Base-by-base conservation (phyloP, 2,113 vertebrate genomes). In the Piprites chloris region DNA sequence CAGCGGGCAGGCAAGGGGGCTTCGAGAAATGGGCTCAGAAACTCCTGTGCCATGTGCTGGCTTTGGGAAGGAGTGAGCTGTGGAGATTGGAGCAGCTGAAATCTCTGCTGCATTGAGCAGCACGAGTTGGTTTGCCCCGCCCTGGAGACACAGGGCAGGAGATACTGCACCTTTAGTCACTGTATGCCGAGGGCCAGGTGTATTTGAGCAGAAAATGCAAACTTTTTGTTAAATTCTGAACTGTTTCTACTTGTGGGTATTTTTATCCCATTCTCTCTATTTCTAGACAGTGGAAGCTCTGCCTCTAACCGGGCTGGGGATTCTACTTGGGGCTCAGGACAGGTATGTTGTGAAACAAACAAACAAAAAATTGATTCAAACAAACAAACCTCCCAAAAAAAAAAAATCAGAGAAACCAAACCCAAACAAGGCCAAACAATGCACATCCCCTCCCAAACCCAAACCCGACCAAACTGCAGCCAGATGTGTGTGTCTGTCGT, bases 241-340 rank as follows among this genome's bases (percentile, higher is more conserved):
- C 89, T 91, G 74, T 87, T 93, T 95, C 96, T 96, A 93, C 90
- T 94, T 83, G 76, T 89, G 96, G 97, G 93, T 94, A 95, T 97
- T 96, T 98, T 97, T 92, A 96, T 97, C 96, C 97, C 85, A 93
- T 97, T 98, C 96, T 97, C 94, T 97, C 97, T 96, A 95, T 97
- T 98, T 98, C 97, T 95, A 95, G 97, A 96, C 95, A 94, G 97
- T 95, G 96, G 98, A 97, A 81, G 90, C 97, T 95, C 97, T 95
- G 95, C 93, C 95, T 95, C 96, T 96, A 86, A 95, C 97, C 93
- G 33, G 94, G 97, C 98, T 96, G 95, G 95, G 96, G 95, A 97
- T 96, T 96, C 97, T 96, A 96, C 95, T 97, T 95, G 96, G 97
- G 96, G 97, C 97, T 93, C 97, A 97, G 97, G 97, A 97, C 97